These are phyloP conservation scores for Labia minor DNA, from an alignment of 2,888 invertebrate species.

Conservation along the genomic window DNA sequence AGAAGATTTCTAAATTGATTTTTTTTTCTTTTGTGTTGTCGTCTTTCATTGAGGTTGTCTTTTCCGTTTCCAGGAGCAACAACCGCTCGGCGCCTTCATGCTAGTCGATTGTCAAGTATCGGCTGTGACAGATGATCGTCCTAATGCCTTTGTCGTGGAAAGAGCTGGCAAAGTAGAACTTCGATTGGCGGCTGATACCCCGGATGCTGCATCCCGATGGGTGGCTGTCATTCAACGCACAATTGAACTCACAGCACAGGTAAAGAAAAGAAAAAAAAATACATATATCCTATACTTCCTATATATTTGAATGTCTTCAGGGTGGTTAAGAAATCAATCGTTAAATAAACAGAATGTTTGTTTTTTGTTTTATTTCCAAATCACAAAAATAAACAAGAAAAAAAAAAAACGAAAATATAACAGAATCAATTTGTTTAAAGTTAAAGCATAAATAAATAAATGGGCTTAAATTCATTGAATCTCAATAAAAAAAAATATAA, in stretches of 20 bases:
- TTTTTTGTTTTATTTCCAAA: too few relatives aligned
- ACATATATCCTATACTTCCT: too few relatives aligned
- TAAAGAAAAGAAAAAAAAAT: too few relatives aligned
- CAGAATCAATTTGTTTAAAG: too few relatives aligned
- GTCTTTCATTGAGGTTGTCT: not conserved
- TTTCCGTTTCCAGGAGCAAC: conserved; percentile 62
- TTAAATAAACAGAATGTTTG: too few relatives aligned
- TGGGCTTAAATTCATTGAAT: too few relatives aligned
- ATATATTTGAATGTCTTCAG: too few relatives aligned
- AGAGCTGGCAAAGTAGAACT: conserved; percentile 59
- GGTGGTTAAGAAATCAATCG: too few relatives aligned
- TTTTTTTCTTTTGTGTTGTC: not conserved
- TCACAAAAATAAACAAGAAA: too few relatives aligned
- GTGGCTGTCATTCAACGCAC: conserved; percentile 65
- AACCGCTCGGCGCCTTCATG: conserved; percentile 82
- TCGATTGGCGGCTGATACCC: conserved; percentile 69
- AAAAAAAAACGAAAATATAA: too few relatives aligned
- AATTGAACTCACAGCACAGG: conserved; percentile 61
- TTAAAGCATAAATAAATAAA: too few relatives aligned
- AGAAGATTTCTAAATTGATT: not conserved
- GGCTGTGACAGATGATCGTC: conserved; percentile 52
- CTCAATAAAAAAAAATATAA: too few relatives aligned
- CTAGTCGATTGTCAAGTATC: conserved; percentile 69
- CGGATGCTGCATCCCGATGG: conserved; percentile 64
- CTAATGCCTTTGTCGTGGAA: conserved; percentile 52